Evolutionary conservation across 2,888 invertebrate species (phyloP), one percentile per base, ranked within the genome.

Genomic region (Drosophila leonis): DNA sequence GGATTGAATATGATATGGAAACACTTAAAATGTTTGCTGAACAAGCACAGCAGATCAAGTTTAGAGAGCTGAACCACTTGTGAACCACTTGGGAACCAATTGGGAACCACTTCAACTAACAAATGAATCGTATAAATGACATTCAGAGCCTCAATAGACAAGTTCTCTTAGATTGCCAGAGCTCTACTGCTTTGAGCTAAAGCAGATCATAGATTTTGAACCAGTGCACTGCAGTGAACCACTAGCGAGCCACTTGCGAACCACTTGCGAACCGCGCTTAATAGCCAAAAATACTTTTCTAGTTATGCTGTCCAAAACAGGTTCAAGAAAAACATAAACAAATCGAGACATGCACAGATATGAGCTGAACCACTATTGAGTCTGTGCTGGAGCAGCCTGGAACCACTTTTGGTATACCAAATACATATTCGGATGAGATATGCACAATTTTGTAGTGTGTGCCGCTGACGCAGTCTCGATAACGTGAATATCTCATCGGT

Each of bases 401-500:
- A 29, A 46, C 15, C 27, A 46, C 9, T 46, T 46, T 15, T 9
- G 27, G 5, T 8, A 2, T n/a, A 0, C 0, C 13, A 1, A n/a
- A 1, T 2, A 3, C n/a, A 33, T 18, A 8, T 4, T 20, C 12
- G 13, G 8, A 12, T 3, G 9, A 13, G 2, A 6, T 3, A 1
- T 44, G 20, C 42, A 20, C 27, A 18, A 15, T 4, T 12, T 13
- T 5, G n/a, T 5, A 7, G 37, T 5, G 1, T 7, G 37, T 44
- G 57, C 42, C 73, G 7, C 31, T 24, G 10, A 10, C 24, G 48
- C 60, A 62, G 54, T 66, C 67, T 75, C 80, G 72, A 80, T 62
- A 68, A 78, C 80, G 80, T 72, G 78, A 78, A 81, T 81, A 81
- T 81, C 81, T 82, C 80, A 82, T 63, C 67, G 51, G 27, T 49